A percentile compares a stretch with the other conserved stretches of the same genome.
These are phyloP conservation scores for Scaptomyza cyrtandrae DNA, from an alignment of 2,888 invertebrate species.

Conservation along the genomic window DNA sequence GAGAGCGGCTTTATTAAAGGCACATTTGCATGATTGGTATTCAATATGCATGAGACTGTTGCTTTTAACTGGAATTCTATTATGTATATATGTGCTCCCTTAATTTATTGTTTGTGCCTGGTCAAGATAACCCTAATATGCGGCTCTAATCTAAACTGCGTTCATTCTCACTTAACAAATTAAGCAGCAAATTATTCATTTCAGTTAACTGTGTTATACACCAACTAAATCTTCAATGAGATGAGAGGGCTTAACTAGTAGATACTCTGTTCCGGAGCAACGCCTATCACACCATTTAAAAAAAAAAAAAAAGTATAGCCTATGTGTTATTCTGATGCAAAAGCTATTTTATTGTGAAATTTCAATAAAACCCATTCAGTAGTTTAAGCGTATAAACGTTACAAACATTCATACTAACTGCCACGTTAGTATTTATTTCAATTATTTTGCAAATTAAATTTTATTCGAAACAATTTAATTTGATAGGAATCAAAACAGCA, in stretches of 20 bases:
- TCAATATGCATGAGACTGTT: slow-evolving; percentile 7
- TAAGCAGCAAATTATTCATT: slow-evolving; percentile 27
- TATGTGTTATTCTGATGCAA: too few relatives aligned
- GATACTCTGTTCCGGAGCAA: neutral
- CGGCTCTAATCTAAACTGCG: neutral
- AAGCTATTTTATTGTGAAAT: too few relatives aligned
- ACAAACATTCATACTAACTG: too few relatives aligned
- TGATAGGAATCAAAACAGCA: too few relatives aligned
- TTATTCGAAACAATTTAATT: too few relatives aligned
- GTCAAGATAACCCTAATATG: slow-evolving; percentile 17
- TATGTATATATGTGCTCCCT: slow-evolving; percentile 8
- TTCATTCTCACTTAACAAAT: slow-evolving; percentile 7
- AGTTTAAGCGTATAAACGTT: too few relatives aligned
- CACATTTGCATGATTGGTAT: slow-evolving; percentile 26
- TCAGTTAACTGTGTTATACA: neutral
- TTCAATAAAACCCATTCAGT: too few relatives aligned
- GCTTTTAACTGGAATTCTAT: neutral
- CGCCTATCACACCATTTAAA: too few relatives aligned
- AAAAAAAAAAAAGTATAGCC: too few relatives aligned
- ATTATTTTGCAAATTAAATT: too few relatives aligned
- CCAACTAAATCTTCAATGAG: neutral
- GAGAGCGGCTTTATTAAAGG: slow-evolving; percentile 43
- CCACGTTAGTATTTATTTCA: too few relatives aligned
- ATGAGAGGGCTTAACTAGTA: neutral
- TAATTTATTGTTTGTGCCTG: slow-evolving; percentile 29